These are phyloP conservation scores for Lutraria lutraria DNA, from an alignment of 2,888 invertebrate species.

Conservation along the genomic window DNA sequence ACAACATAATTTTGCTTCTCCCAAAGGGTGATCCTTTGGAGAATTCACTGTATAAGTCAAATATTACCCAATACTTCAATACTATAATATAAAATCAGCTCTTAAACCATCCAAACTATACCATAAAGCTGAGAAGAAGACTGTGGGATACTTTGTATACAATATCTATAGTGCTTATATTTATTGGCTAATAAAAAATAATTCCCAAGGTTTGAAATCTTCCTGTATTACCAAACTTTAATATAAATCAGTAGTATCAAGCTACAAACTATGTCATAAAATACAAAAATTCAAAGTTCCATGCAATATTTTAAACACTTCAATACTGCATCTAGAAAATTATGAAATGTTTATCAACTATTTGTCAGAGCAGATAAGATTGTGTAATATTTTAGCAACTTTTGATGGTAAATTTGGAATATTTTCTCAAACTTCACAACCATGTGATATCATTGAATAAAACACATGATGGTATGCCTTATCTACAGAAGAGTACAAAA, in stretches of 20 bases:
- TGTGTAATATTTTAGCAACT: neutral
- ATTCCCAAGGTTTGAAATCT: neutral
- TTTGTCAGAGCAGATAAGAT: neutral
- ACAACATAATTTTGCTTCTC: no score
- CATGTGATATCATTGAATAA: neutral
- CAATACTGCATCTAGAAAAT: neutral
- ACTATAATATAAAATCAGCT: no score
- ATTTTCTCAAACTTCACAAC: neutral
- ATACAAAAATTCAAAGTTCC: conserved; percentile 2
- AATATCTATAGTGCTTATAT: neutral
- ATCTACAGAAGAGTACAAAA: neutral
- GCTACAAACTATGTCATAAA: conserved; percentile 2
- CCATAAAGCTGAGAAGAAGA: no score
- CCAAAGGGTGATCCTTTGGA: no score
- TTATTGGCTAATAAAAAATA: conserved; percentile 1
- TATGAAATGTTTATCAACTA: neutral
- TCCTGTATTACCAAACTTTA: neutral
- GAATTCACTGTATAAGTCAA: no score
- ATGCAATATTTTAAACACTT: neutral
- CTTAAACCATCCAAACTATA: no score
- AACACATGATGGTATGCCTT: neutral
- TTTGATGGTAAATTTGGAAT: neutral
- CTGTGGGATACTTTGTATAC: no score
- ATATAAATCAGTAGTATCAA: neutral
- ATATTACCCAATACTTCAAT: no score